A percentile compares a stretch with the other conserved stretches of the same genome.
phyloP scores from a whole-genome alignment of 2,797 vertebrate species.

The Sebastes elongatus region DNA sequence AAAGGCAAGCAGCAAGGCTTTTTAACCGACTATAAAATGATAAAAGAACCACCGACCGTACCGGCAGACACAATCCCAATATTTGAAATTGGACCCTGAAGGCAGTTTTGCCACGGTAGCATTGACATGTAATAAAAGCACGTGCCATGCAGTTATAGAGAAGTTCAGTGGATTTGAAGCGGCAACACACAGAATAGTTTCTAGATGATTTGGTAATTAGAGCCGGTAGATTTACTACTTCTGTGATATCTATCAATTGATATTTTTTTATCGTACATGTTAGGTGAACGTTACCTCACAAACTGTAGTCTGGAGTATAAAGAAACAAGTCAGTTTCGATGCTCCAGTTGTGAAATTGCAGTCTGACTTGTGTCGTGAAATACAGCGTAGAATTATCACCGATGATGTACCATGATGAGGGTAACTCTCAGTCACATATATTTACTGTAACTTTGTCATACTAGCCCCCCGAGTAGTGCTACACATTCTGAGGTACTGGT shows the following conservation, averaged over 20 bases:
- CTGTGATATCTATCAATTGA: constrained; percentile 23
- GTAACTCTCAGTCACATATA: background rate
- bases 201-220: background rate
- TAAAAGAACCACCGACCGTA: background rate
- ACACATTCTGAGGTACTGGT: background rate
- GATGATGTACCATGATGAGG: background rate
- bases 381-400: background rate
- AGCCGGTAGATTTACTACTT: constrained; percentile 5
- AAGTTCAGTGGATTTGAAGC: background rate
- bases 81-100: background rate
- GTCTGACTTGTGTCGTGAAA: constrained; percentile 21
- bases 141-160: background rate
- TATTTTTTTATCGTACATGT: constrained; percentile 34
- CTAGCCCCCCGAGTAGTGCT: background rate
- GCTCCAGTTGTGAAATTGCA: constrained; percentile 17
- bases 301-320: background rate
- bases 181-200: background rate
- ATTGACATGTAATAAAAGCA: constrained; percentile 13
- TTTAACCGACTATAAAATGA: background rate
- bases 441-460: background rate
- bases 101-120: background rate
- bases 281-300: constrained; percentile 15
- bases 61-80: background rate
- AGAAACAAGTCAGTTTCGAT: background rate
- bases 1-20: background rate